phyloP scores from a whole-genome alignment of 2,113 vertebrate species.

The Corydoras sp. region DNA sequence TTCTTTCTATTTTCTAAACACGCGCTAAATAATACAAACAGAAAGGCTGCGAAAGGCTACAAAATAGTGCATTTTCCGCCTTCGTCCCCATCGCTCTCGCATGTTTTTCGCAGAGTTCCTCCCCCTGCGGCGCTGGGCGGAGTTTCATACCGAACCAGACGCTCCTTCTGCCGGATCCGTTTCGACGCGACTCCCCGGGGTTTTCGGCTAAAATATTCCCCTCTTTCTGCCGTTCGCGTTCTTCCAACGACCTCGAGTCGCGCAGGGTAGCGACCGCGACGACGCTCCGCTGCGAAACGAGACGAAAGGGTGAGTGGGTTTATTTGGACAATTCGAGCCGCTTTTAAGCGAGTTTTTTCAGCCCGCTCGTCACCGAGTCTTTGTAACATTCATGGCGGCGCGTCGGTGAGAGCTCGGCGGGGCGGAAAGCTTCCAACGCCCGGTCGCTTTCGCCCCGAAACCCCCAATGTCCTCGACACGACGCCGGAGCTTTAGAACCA shows the following conservation, averaged over 20 bases:
- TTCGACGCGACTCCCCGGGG: constrained; percentile 74
- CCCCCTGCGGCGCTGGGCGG: constrained; percentile 79
- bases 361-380: constrained; percentile 59
- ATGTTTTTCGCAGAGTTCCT: constrained; percentile 72
- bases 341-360: constrained; percentile 43
- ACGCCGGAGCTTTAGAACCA: too few species aligned
- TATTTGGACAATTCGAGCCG: too few species aligned
- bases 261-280: too few species aligned
- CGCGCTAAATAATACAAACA: too few species aligned
- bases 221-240: too few species aligned
- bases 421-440: constrained; percentile 44
- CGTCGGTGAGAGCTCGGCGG: constrained; percentile 61
- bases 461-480: too few species aligned
- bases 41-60: not conserved
- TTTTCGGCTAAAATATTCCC: constrained; percentile 60
- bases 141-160: constrained; percentile 77
- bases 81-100: constrained; percentile 59
- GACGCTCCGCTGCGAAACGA: too few species aligned
- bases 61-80: constrained; percentile 60
- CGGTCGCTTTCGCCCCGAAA: constrained; percentile 38
- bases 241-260: too few species aligned
- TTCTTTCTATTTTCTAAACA: too few species aligned
- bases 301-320: too few species aligned
- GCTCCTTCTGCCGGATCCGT: constrained; percentile 76
- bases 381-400: constrained; percentile 71